Conservation (phyloP, 1,140 invertebrate genomes). For the Caerostris extrusa region DNA sequence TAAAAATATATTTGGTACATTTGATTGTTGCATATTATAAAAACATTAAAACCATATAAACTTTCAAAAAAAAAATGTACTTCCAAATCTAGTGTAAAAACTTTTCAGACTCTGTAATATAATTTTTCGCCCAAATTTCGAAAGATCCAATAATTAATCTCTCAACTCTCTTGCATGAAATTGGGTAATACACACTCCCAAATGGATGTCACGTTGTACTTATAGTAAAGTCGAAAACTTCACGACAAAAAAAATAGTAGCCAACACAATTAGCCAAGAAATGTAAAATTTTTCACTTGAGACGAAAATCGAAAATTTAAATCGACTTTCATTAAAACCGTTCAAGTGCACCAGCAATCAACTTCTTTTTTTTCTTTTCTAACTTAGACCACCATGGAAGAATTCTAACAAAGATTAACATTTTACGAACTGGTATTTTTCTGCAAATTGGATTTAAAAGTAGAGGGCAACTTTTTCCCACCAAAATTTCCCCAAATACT, state of each 20-base stretch:
- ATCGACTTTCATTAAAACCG: background rate
- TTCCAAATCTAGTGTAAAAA: too few relatives aligned
- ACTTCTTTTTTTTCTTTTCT: background rate
- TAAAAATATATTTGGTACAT: too few relatives aligned
- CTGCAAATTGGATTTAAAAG: background rate
- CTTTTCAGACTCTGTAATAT: too few relatives aligned
- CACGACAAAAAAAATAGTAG: background rate
- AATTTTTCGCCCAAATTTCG: too few relatives aligned
- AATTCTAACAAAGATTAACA: too few relatives aligned
- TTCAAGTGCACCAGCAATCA: background rate
- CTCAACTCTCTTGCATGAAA: background rate
- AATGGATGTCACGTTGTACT: background rate
- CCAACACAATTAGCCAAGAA: background rate
- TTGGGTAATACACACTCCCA: background rate
- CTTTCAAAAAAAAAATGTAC: too few relatives aligned
- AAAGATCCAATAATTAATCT: background rate
- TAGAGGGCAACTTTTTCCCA: background rate
- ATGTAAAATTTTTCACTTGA: background rate
- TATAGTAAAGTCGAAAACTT: background rate
- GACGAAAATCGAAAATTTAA: slow-evolving; percentile 12
- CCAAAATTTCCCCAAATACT: background rate
- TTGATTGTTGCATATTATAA: too few relatives aligned
- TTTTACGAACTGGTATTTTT: background rate
- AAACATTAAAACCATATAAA: too few relatives aligned
- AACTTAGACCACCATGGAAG: too few relatives aligned